A percentile compares a stretch with the other conserved stretches of the same genome.
phyloP scores from a whole-genome alignment of 2,888 invertebrate species.

The Nezara viridula region DNA sequence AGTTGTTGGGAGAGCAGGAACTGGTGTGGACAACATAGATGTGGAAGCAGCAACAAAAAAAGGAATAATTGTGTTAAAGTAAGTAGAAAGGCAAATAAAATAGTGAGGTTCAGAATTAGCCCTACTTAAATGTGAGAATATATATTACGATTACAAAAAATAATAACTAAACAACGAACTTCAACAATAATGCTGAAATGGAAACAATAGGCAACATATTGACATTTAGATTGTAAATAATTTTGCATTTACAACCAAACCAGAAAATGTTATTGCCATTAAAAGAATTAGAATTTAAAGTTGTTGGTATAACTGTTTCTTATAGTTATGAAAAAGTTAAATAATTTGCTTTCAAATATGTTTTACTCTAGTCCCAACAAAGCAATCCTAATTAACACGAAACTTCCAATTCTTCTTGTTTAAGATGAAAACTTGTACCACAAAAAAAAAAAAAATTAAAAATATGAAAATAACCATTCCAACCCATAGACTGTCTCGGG shows the following conservation, averaged over 20 bases:
- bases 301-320: too few species aligned
- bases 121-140: not conserved
- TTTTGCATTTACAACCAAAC: too few species aligned
- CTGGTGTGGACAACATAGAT: constrained; percentile 98
- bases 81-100: constrained; percentile 69
- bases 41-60: constrained; percentile 85
- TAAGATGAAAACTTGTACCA: not conserved
- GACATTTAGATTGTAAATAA: not conserved
- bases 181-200: too few species aligned
- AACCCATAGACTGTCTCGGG: too few species aligned
- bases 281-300: not conserved
- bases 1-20: constrained; percentile 96
- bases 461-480: too few species aligned
- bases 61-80: constrained; percentile 95
- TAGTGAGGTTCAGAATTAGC: not conserved
- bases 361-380: not conserved
- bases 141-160: not conserved
- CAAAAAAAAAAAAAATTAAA: too few species aligned
- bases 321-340: not conserved
- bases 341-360: not conserved
- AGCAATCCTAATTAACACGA: not conserved
- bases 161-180: too few species aligned
- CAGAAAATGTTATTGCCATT: not conserved
- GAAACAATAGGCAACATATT: too few species aligned
- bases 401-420: not conserved